phyloP scores from a whole-genome alignment of 2,797 vertebrate genomes.

The Triplophysa yarkandensis region DNA sequence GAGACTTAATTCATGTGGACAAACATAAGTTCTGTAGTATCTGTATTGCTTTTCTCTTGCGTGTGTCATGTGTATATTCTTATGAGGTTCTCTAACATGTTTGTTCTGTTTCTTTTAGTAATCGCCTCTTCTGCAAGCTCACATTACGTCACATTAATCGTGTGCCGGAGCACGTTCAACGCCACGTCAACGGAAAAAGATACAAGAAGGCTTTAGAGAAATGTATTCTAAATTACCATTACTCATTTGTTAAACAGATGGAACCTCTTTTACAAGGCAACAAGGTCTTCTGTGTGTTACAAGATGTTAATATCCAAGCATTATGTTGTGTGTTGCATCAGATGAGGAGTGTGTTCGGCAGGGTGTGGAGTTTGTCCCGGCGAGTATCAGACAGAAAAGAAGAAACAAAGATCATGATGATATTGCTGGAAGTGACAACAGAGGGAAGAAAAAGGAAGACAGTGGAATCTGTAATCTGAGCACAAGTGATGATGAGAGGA shows the following conservation, averaged over 20 bases:
- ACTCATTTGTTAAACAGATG: slow-evolving; percentile 60
- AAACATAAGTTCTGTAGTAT: no score
- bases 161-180: slow-evolving; percentile 82
- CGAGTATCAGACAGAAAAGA: slow-evolving; percentile 77
- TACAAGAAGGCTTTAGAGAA: slow-evolving; percentile 81
- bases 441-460: slow-evolving; percentile 52
- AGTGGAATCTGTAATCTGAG: slow-evolving; percentile 75
- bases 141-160: slow-evolving; percentile 92
- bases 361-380: slow-evolving; percentile 80
- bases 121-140: slow-evolving; percentile 91
- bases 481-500: slow-evolving; percentile 71
- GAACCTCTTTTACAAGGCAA: slow-evolving; percentile 51
- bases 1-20: no score
- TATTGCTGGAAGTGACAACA: not conserved
- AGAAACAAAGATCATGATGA: slow-evolving; percentile 48
- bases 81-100: not conserved
- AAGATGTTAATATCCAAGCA: not conserved
- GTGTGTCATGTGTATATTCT: not conserved
- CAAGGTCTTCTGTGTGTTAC: not conserved
- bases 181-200: slow-evolving; percentile 84
- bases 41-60: not conserved
- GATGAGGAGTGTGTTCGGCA: slow-evolving; percentile 84
- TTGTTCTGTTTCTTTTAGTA: slow-evolving; percentile 66
- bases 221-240: slow-evolving; percentile 68
- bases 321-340: slow-evolving; percentile 55